phyloP scores from a whole-genome alignment of 2,888 invertebrate genomes.

The Sinotaia quadrata region DNA sequence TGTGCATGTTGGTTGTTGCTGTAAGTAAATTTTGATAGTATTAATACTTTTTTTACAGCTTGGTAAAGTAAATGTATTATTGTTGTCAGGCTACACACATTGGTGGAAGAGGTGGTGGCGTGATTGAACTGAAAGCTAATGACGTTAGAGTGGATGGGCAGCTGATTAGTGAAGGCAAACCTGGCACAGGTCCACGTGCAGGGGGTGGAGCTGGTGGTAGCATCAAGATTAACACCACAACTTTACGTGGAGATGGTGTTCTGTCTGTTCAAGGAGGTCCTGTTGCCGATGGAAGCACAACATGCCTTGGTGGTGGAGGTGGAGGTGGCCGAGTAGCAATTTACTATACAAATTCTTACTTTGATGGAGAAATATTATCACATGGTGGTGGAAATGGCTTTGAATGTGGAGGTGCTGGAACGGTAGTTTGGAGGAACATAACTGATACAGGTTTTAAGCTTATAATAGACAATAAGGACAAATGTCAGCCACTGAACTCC shows the following conservation, averaged over 20 bases:
- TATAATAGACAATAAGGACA: constrained; percentile 49
- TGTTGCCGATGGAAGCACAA: constrained; percentile 29
- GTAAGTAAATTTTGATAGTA: no score
- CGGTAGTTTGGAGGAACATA: constrained; percentile 40
- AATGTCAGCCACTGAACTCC: constrained; percentile 43
- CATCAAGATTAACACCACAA: constrained; percentile 42
- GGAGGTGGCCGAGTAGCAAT: constrained; percentile 57
- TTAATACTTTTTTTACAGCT: no score
- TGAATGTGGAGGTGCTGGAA: constrained; percentile 62
- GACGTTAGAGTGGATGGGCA: constrained; percentile 39
- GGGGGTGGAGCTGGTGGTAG: constrained; percentile 61
- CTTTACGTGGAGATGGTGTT: constrained; percentile 42
- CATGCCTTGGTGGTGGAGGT: constrained; percentile 58
- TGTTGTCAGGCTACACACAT: constrained; percentile 17
- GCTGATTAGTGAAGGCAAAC: constrained; percentile 41
- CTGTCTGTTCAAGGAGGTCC: constrained; percentile 47
- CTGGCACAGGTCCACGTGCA: constrained; percentile 44
- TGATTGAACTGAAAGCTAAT: constrained; percentile 44
- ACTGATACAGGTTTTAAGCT: constrained; percentile 33
- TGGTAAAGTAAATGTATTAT: no score
- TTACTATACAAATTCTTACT: constrained; percentile 40
- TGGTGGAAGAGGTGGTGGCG: constrained; percentile 55
- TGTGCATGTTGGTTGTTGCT: no score
- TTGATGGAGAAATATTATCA: constrained; percentile 41
- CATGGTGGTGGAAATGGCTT: constrained; percentile 48